phyloP scores from a whole-genome alignment of 1,140 invertebrate species.

The Araneus ventricosus region DNA sequence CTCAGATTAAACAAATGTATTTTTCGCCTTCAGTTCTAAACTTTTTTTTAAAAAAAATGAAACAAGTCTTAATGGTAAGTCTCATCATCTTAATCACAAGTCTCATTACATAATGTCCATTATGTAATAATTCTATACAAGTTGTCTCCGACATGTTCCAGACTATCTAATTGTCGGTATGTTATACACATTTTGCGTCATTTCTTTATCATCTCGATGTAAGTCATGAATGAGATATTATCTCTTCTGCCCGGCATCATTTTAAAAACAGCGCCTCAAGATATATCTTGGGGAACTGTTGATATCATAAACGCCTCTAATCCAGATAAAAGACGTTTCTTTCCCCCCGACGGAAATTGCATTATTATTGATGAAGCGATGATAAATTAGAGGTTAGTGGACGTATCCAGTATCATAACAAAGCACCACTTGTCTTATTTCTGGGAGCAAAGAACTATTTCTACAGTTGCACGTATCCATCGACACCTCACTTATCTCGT shows the following conservation, averaged over 20 bases:
- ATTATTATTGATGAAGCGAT: slow-evolving; percentile 1
- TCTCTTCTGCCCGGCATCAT: background rate
- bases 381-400: slow-evolving; percentile 47
- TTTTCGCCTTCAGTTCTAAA: too few relatives aligned
- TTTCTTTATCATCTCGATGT: background rate
- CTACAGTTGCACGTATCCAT: slow-evolving; percentile 16
- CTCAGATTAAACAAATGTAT: too few relatives aligned
- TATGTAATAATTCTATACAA: background rate
- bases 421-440: slow-evolving; percentile 18
- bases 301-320: slow-evolving; percentile 4
- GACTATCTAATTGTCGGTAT: background rate
- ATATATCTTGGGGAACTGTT: background rate
- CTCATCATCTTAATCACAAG: too few relatives aligned
- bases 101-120: too few relatives aligned
- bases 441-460: slow-evolving; percentile 61
- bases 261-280: slow-evolving; percentile 4
- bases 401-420: slow-evolving; percentile 22
- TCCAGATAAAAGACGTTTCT: background rate
- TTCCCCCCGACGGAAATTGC: background rate
- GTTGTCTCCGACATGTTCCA: background rate
- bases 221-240: slow-evolving; percentile 9
- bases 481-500: background rate
- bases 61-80: too few relatives aligned
- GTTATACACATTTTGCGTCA: background rate
- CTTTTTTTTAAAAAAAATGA: too few relatives aligned